Base-by-base conservation (phyloP, 2,113 vertebrate species). In the Haemorhous mexicanus region DNA sequence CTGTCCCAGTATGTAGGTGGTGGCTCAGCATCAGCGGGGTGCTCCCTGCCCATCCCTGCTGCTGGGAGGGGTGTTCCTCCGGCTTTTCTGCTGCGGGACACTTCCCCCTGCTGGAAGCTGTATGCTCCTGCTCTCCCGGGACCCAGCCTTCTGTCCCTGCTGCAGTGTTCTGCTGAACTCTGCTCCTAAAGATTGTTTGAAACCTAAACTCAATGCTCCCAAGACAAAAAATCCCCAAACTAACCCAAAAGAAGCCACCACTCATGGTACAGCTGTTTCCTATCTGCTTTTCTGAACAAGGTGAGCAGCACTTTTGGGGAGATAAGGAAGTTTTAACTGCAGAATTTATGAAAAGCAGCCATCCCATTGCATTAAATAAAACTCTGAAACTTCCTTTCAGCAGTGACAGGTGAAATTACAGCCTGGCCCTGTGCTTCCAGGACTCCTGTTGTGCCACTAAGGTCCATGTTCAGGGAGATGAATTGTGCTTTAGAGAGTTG, bases 91-190 rank as follows among this genome's bases (percentile, higher is more conserved):
- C 70, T 96, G 78, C 55, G 49, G 37, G 61, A 68, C 17, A 6
- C 80, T 94, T 91, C 87, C 89, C 91, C 47, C 89, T 95, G 58
- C 74, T 6, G 63, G 78, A 74, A 63, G 55, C 83, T 78, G 61
- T 0, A 0, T 0, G 3, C 9, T 92, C 23, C 76, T 91, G 80
- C 55, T 84, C 43, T 63, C 55, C 46, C 0, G 0, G 63, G 63
- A 24, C 43, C 16, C 0, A 0, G 26, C 37, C 41, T 70, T 44
- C 35, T 11, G 6, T 17, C 7, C 58, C 61, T 56, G 28, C 32
- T 53, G n/a, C 55, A 56, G 55, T 56, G 32, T 13, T 58, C 61
- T 64, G 28, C 26, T 56, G 28, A 55, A 10, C 59, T 58, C 55
- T 43, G 52, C 64, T 68, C 19, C 39, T 43, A 8, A 27, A 66